These are phyloP conservation scores for Lytechinus variegatus DNA, from an alignment of 35 echinoderm and acorn worm genomes.

Conservation along the genomic window DNA sequence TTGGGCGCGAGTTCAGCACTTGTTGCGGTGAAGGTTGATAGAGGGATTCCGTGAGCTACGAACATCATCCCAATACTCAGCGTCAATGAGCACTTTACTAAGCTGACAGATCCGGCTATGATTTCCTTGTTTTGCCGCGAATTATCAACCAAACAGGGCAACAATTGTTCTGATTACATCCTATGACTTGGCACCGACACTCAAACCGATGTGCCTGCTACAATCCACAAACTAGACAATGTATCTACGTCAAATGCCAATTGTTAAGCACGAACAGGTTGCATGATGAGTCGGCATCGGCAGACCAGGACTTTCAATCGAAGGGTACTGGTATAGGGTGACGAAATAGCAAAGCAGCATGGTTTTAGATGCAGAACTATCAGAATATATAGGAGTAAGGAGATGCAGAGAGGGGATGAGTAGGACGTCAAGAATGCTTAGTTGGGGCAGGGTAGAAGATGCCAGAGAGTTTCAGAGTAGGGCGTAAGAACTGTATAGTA, in stretches of 20 bases:
- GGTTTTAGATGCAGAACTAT: too few relatives aligned
- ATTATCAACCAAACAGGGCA: constrained; percentile 36
- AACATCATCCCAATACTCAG: constrained; percentile 3
- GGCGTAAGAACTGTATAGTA: too few relatives aligned
- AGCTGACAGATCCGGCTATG: constrained; percentile 44
- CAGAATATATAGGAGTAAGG: too few relatives aligned
- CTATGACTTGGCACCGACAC: constrained; percentile 16
- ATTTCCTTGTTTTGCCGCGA: constrained; percentile 25
- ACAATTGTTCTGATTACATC: constrained; percentile 43
- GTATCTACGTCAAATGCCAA: not conserved
- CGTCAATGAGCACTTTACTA: constrained; percentile 8
- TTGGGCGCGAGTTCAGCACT: not conserved
- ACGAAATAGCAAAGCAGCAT: not conserved
- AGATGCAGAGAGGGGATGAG: too few relatives aligned
- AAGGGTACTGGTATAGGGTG: not conserved
- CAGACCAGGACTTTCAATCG: not conserved
- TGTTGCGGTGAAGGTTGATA: not conserved
- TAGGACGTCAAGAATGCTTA: too few relatives aligned
- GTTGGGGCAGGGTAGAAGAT: too few relatives aligned
- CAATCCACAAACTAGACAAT: not conserved
- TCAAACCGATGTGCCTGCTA: not conserved
- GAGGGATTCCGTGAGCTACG: not conserved
- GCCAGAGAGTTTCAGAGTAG: too few relatives aligned
- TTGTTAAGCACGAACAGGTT: not conserved
- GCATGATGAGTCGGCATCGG: not conserved